Evolutionary conservation across 2,113 vertebrate species (phyloP).

Genomic region (Uria lomvia): DNA sequence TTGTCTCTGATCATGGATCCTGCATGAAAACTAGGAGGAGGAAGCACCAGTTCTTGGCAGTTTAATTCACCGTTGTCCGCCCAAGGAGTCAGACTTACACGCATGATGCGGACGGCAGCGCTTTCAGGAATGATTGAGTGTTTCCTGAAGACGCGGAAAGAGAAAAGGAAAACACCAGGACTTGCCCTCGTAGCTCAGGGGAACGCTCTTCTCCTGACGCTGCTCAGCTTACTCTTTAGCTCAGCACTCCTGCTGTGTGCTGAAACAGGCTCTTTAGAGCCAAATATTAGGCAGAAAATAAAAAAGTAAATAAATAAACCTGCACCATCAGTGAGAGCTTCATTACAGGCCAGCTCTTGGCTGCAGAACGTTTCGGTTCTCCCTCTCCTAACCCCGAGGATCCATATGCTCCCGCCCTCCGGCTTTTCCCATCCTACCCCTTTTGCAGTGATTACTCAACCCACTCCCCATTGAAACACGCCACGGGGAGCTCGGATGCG

Average conservation of each 20-base stretch:
- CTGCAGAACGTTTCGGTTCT: neutral
- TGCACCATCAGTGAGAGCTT: neutral
- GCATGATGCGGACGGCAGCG: accelerated
- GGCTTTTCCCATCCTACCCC: neutral
- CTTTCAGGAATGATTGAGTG: neutral
- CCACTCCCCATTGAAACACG: accelerated
- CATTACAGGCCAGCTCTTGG: neutral
- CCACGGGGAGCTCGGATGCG: accelerated
- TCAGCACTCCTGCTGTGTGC: neutral
- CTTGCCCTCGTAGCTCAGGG: neutral
- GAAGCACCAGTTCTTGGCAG: neutral
- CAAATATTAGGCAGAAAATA: neutral
- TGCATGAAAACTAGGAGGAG: neutral
- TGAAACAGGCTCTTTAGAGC: neutral
- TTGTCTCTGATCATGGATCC: neutral
- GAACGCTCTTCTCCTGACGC: neutral
- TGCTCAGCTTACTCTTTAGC: neutral
- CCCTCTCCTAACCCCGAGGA: neutral
- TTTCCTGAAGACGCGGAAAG: neutral
- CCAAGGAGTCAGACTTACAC: neutral
- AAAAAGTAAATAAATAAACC: neutral
- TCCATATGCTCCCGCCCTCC: neutral
- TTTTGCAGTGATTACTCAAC: neutral
- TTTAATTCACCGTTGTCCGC: neutral
- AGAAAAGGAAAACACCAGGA: neutral